Conservation (phyloP, 1,140 invertebrate species). For the Macrobrachium rosenbergii region DNA sequence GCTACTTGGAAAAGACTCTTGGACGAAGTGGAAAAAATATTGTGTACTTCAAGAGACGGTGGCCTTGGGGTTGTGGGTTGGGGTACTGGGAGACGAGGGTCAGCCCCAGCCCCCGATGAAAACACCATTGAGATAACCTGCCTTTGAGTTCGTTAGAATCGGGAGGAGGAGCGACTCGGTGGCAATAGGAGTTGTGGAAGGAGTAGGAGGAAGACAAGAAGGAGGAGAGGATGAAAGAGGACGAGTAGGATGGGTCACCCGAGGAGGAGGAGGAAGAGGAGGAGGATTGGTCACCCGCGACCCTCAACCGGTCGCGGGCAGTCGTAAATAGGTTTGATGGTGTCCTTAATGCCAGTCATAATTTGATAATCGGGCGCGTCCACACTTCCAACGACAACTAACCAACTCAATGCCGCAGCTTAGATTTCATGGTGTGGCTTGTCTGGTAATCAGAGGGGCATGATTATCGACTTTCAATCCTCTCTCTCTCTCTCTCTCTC, state of each 20-base stretch:
- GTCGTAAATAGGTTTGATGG: neutral
- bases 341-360: no score
- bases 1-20: no score
- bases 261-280: neutral
- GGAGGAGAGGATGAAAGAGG: neutral
- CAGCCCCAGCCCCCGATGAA: neutral
- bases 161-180: neutral
- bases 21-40: no score
- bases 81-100: neutral
- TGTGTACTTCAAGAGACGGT: neutral
- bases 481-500: conserved; percentile 7
- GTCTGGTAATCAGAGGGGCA: no score
- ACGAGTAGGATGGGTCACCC: neutral
- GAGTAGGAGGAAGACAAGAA: conserved; percentile 8
- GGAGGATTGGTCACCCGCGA: neutral
- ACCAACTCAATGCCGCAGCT: no score
- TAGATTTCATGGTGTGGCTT: no score
- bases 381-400: no score
- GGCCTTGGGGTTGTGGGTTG: neutral
- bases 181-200: neutral
- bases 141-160: neutral
- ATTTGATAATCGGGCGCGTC: no score
- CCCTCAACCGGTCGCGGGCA: neutral
- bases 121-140: neutral
- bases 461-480: neutral